phyloP scores from a whole-genome alignment of 1,140 invertebrate species.

The Cyphomyrmex costatus region DNA sequence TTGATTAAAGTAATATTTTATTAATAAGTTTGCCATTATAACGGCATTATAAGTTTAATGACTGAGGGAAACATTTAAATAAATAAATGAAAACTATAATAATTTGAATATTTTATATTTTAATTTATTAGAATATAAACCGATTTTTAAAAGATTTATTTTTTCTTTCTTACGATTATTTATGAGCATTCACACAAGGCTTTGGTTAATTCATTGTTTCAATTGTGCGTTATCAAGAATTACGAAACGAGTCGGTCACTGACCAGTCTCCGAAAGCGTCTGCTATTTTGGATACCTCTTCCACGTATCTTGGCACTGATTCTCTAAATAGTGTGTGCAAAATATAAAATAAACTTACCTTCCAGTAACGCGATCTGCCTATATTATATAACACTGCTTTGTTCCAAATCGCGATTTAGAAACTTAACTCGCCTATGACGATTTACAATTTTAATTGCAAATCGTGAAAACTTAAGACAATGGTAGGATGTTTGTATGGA shows the following conservation, averaged over 20 bases:
- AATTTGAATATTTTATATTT: slow-evolving; percentile 10
- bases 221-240: slow-evolving; percentile 42
- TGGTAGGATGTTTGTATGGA: background rate
- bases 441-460: slow-evolving; percentile 6
- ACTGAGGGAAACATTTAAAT: background rate
- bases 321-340: slow-evolving; percentile 72
- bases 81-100: background rate
- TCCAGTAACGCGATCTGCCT: slow-evolving; percentile 1
- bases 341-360: slow-evolving; percentile 70
- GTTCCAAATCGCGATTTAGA: background rate
- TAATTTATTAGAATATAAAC: background rate
- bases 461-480: background rate
- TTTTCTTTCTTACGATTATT: background rate
- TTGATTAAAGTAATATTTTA: slow-evolving; percentile 11
- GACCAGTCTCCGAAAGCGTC: slow-evolving; percentile 65
- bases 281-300: slow-evolving; percentile 72
- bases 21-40: too few relatives aligned
- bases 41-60: background rate
- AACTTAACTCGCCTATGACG: background rate
- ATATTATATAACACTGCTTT: slow-evolving; percentile 23
- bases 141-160: slow-evolving; percentile 9
- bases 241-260: slow-evolving; percentile 69
- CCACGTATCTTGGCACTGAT: slow-evolving; percentile 66
- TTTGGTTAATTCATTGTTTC: too few relatives aligned
- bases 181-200: background rate